These are phyloP conservation scores for Sarotherodon lohbergeri DNA, from an alignment of 2,113 vertebrate genomes.

Conservation along the genomic window DNA sequence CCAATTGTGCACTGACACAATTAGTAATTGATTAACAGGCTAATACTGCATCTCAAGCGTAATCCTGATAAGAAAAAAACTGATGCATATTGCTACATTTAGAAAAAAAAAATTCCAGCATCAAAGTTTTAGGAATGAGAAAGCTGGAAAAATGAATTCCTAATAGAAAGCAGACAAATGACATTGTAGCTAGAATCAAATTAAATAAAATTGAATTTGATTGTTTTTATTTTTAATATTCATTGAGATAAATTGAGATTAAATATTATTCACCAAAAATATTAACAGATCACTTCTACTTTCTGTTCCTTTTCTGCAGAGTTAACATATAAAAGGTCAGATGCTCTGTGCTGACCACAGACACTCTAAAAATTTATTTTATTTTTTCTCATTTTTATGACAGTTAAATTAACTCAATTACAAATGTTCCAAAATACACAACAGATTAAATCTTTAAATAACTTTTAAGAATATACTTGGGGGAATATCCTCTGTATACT, in stretches of 20 bases:
- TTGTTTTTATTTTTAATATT: background rate
- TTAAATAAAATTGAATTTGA: rapidly evolving
- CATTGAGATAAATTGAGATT: background rate
- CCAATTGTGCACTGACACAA: background rate
- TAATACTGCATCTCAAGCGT: background rate
- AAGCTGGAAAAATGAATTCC: background rate
- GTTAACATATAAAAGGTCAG: background rate
- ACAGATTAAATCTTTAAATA: background rate
- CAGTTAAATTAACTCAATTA: background rate
- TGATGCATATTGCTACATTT: background rate
- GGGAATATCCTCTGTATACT: background rate
- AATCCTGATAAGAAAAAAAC: background rate
- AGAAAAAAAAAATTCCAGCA: background rate
- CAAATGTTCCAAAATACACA: background rate
- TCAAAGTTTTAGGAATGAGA: background rate
- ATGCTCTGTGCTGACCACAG: background rate
- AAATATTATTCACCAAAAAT: background rate
- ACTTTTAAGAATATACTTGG: background rate
- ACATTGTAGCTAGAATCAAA: background rate
- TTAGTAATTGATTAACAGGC: background rate
- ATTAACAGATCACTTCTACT: background rate
- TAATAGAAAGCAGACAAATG: background rate
- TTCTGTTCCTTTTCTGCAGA: background rate
- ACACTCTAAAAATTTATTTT: rapidly evolving
- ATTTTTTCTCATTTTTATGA: background rate